Evolutionary conservation across 1,140 invertebrate genomes (phyloP).

Genomic region (Octopus bimaculoides): DNA sequence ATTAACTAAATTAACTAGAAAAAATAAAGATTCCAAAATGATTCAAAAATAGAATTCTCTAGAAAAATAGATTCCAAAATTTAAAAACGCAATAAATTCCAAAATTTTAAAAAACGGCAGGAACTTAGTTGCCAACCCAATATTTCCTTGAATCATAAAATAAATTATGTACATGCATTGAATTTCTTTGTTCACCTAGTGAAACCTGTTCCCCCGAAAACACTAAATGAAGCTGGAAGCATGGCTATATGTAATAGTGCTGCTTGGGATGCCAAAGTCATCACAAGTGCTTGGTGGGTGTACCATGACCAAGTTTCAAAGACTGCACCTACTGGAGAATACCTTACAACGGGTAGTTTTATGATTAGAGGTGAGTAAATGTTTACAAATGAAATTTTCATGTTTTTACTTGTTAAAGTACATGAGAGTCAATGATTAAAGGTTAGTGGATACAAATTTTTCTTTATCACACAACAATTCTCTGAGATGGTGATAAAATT

Average conservation of each 20-base stretch:
- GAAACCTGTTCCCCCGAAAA: conserved; percentile 75
- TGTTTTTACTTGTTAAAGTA: no score
- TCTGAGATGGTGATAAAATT: no score
- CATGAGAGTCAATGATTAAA: no score
- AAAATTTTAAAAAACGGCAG: neutral
- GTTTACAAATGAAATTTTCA: neutral
- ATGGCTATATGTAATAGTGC: conserved; percentile 97
- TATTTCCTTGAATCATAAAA: no score
- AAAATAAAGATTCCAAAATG: no score
- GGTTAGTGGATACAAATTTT: no score
- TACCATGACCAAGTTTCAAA: conserved; percentile 92
- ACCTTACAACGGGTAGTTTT: conserved; percentile 85
- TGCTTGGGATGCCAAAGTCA: conserved; percentile 95
- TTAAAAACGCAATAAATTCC: neutral
- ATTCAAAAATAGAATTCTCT: no score
- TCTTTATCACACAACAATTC: no score
- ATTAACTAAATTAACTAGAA: no score
- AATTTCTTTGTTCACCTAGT: conserved; percentile 24
- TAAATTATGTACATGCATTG: neutral
- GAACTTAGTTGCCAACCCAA: no score
- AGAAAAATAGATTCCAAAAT: neutral
- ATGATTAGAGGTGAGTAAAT: conserved; percentile 82
- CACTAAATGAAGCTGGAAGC: conserved; percentile 91
- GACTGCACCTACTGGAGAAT: conserved; percentile 96
- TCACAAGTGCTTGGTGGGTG: conserved; percentile 96